These are phyloP conservation scores for Drosophila kurseongensis DNA, from an alignment of 1,140 invertebrate genomes.

Conservation along the genomic window DNA sequence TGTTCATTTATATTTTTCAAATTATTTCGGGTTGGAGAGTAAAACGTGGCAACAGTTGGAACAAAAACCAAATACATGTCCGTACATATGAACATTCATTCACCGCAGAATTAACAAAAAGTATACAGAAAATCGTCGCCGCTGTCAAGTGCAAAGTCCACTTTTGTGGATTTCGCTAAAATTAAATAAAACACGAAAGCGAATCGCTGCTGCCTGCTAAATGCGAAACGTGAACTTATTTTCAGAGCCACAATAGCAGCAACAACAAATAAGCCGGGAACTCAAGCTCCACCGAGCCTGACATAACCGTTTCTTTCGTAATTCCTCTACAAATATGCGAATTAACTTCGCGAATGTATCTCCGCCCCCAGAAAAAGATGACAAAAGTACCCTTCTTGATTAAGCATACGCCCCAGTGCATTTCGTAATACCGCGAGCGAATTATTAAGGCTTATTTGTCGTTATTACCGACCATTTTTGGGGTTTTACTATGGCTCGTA, in stretches of 20 bases:
- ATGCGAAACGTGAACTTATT: conserved; percentile 68
- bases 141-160: conserved; percentile 72
- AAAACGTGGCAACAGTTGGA: conserved; percentile 73
- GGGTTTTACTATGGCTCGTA: conserved; percentile 27
- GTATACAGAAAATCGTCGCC: conserved; percentile 26
- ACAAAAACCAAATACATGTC: conserved; percentile 32
- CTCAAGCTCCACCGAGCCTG: conserved; percentile 2
- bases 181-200: conserved; percentile 75
- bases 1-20: conserved; percentile 11
- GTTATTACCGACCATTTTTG: conserved; percentile 26
- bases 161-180: conserved; percentile 74
- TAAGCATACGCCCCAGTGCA: conserved; percentile 31
- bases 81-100: conserved; percentile 54
- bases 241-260: conserved; percentile 25
- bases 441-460: conserved; percentile 22
- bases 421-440: conserved; percentile 34
- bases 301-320: conserved; percentile 31
- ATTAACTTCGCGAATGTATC: neutral
- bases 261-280: conserved; percentile 29
- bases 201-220: conserved; percentile 45
- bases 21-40: conserved; percentile 53
- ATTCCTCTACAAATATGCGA: neutral
- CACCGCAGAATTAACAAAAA: conserved; percentile 56
- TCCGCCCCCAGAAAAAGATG: conserved; percentile 5
- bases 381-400: conserved; percentile 34